Conservation (phyloP, 1,140 invertebrate species). For the Dendrolimus punctatus region DNA sequence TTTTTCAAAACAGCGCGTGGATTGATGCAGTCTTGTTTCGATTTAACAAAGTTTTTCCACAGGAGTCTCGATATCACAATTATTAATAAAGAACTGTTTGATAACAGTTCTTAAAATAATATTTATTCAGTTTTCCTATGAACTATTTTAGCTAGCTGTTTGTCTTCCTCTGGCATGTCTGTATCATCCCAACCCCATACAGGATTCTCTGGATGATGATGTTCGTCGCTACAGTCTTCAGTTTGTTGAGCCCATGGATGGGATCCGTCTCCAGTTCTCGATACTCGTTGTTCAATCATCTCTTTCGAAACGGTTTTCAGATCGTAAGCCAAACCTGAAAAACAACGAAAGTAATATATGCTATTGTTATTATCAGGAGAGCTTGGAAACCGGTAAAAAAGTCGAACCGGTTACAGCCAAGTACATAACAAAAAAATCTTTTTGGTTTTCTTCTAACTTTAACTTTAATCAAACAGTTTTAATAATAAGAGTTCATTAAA, state of each 20-base stretch:
- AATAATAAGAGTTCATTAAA: neutral
- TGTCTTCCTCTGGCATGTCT: slow-evolving; percentile 65
- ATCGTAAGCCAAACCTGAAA: slow-evolving; percentile 79
- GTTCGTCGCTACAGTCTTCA: slow-evolving; percentile 24
- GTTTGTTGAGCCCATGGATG: slow-evolving; percentile 68
- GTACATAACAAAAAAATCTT: too few relatives aligned
- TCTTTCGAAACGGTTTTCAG: slow-evolving; percentile 81
- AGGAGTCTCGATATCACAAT: too few relatives aligned
- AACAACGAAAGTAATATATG: slow-evolving; percentile 11
- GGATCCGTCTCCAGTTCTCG: slow-evolving; percentile 79
- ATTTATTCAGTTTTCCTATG: slow-evolving; percentile 34
- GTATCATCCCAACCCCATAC: slow-evolving; percentile 69
- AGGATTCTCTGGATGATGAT: slow-evolving; percentile 60
- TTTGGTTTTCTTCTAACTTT: too few relatives aligned
- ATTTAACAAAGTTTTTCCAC: too few relatives aligned
- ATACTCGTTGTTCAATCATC: slow-evolving; percentile 75
- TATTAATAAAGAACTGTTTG: too few relatives aligned
- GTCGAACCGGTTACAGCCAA: too few relatives aligned
- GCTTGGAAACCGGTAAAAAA: too few relatives aligned
- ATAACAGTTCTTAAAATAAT: too few relatives aligned
- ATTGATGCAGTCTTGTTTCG: too few relatives aligned
- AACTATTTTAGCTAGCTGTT: slow-evolving; percentile 50
- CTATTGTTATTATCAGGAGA: too few relatives aligned
- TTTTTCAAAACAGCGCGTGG: too few relatives aligned
- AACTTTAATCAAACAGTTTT: neutral